A percentile compares a stretch with the other conserved stretches of the same genome.
These are phyloP conservation scores for Mythimna loreyi DNA, from an alignment of 2,888 invertebrate species.

Conservation along the genomic window DNA sequence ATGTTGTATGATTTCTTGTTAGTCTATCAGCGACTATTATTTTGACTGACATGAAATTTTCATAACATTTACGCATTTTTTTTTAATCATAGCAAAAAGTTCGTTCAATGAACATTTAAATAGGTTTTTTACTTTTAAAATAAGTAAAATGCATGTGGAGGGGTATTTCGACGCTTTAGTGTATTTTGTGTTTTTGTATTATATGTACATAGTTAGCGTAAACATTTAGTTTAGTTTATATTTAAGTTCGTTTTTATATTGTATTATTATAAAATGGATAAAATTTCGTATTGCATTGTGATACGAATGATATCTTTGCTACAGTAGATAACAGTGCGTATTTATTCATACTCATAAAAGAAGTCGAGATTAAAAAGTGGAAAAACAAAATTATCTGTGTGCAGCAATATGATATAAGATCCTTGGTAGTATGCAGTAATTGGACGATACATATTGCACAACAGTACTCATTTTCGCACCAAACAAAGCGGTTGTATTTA, in stretches of 20 bases:
- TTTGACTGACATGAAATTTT: neutral
- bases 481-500: neutral
- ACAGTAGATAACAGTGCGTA: neutral
- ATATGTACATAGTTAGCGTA: no score
- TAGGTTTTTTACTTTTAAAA: no score
- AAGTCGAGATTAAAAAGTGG: constrained; percentile 1
- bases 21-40: neutral
- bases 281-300: neutral
- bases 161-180: no score
- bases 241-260: no score
- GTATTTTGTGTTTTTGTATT: no score
- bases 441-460: accelerated
- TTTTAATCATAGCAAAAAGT: neutral
- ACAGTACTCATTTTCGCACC: neutral
- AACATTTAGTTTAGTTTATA: no score
- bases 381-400: neutral
- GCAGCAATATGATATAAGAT: no score
- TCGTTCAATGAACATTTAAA: neutral
- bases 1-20: neutral
- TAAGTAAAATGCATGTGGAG: no score
- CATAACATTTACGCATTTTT: neutral
- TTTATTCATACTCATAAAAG: neutral
- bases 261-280: neutral
- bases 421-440: no score
- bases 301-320: neutral